Conservation (phyloP, 2,888 invertebrate genomes). For the Eremobia ochroleuca region DNA sequence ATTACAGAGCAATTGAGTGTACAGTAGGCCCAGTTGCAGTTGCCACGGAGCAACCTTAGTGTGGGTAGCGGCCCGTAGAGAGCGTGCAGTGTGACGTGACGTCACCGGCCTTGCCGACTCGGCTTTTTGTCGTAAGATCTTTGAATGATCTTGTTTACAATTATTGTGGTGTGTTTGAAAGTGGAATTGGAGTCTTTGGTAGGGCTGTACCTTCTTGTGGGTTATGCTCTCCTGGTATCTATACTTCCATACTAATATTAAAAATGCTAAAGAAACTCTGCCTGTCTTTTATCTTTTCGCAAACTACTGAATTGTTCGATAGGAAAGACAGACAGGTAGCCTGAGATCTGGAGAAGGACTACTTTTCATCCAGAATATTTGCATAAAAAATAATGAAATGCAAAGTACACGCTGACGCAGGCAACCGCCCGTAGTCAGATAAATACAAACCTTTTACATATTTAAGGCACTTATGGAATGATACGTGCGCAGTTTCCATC, state of each 20-base stretch:
- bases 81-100: conserved; percentile 61
- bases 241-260: too few relatives aligned
- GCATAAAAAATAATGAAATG: neutral
- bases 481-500: neutral
- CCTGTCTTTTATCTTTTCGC: neutral
- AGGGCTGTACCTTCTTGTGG: neutral
- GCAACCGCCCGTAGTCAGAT: neutral
- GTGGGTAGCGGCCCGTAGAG: conserved; percentile 52
- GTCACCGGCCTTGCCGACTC: conserved; percentile 60
- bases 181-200: neutral
- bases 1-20: conserved; percentile 60
- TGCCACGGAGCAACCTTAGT: conserved; percentile 56
- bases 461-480: neutral
- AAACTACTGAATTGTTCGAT: neutral
- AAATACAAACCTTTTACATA: neutral
- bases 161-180: conserved; percentile 9
- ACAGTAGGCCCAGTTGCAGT: conserved; percentile 58
- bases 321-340: too few relatives aligned
- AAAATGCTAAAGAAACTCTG: neutral
- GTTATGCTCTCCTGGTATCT: conserved; percentile 8
- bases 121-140: conserved; percentile 47
- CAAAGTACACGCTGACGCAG: neutral
- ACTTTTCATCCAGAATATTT: neutral
- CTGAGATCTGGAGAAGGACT: too few relatives aligned
- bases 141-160: conserved; percentile 31